Conservation (phyloP, 2,888 invertebrate genomes). For the Stomorhina lunata region DNA sequence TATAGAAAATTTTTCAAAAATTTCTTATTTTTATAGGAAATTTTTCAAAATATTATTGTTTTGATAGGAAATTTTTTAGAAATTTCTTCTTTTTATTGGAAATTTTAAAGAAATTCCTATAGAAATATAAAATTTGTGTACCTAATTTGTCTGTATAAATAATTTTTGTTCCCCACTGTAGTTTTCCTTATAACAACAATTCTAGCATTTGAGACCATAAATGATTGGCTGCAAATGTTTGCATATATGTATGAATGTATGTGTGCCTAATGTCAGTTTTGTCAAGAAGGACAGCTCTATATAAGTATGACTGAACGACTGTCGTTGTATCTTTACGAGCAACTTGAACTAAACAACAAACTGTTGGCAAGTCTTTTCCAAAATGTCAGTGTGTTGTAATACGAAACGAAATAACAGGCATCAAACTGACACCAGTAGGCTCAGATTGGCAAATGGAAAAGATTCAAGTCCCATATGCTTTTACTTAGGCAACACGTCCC, state of each 20-base stretch:
- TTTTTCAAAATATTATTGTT: too few relatives aligned
- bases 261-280: slow-evolving; percentile 38
- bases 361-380: slow-evolving; percentile 55
- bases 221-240: slow-evolving; percentile 29
- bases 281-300: slow-evolving; percentile 38
- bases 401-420: slow-evolving; percentile 48
- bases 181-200: background rate
- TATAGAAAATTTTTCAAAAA: too few relatives aligned
- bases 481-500: too few relatives aligned
- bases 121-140: too few relatives aligned
- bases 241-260: background rate
- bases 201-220: background rate
- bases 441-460: slow-evolving; percentile 24
- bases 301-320: background rate
- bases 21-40: too few relatives aligned
- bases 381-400: slow-evolving; percentile 53
- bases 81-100: too few relatives aligned
- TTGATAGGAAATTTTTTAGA: too few relatives aligned
- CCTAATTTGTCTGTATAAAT: background rate
- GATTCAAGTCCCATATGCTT: slow-evolving; percentile 24
- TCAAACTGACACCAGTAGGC: slow-evolving; percentile 63
- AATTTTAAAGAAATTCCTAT: too few relatives aligned
- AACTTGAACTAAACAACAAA: slow-evolving; percentile 14
- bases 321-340: slow-evolving; percentile 11
- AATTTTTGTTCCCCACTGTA: slow-evolving; percentile 31